A percentile compares a stretch with the other conserved stretches of the same genome.
These are phyloP conservation scores for Delichon dasypus DNA, from an alignment of 2,797 vertebrate genomes.

Conservation along the genomic window DNA sequence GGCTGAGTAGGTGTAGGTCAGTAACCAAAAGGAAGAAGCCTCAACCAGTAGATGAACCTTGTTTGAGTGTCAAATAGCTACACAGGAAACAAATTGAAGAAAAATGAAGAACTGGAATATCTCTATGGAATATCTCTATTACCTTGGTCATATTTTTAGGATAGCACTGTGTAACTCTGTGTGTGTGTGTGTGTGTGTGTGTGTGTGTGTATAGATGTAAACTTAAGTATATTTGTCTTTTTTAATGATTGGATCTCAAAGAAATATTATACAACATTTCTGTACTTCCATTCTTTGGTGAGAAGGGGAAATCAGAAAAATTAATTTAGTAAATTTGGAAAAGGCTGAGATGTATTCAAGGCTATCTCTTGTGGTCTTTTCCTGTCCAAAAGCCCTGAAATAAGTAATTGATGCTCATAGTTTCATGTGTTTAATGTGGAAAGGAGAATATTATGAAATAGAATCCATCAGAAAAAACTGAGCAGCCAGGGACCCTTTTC, in stretches of 20 bases:
- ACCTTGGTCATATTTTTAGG: background rate
- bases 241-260: background rate
- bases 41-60: background rate
- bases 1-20: background rate
- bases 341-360: background rate
- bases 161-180: background rate
- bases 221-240: background rate
- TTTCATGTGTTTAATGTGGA: background rate
- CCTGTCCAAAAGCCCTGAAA: background rate
- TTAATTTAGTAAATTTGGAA: background rate
- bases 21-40: background rate
- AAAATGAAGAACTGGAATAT: background rate
- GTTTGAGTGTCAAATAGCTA: background rate
- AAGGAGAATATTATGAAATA: background rate
- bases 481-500: background rate
- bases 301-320: background rate
- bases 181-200: too few species aligned
- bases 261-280: background rate
- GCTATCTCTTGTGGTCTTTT: background rate
- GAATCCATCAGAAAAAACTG: background rate
- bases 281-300: background rate
- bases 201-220: background rate
- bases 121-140: background rate
- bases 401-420: background rate
- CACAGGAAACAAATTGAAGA: background rate